Percentiles rank a stretch among this genome's conserved stretches.
These are phyloP conservation scores for Triplophysa bombifrons DNA, from an alignment of 2,797 vertebrate genomes.

Conservation along the genomic window DNA sequence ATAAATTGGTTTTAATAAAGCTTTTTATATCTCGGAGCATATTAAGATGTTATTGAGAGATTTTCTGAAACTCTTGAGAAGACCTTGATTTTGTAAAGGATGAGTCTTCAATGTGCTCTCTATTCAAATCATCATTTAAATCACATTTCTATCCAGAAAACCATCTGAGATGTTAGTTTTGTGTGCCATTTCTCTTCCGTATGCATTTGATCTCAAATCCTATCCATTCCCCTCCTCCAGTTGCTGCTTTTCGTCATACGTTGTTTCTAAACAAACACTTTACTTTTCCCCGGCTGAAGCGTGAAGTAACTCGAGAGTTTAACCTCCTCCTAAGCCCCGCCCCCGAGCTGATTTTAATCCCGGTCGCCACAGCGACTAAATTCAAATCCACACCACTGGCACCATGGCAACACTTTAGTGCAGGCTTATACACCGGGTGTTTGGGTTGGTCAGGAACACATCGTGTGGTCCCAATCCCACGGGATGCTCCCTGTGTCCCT, in stretches of 20 bases:
- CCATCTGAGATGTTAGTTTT: background rate
- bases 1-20: too few relatives aligned
- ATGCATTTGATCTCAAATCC: background rate
- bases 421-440: slow-evolving; percentile 25
- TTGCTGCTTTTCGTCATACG: background rate
- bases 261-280: background rate
- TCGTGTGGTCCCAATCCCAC: slow-evolving; percentile 22
- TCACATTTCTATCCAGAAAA: background rate
- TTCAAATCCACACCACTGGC: slow-evolving; percentile 64
- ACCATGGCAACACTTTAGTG: slow-evolving; percentile 58
- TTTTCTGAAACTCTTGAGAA: background rate
- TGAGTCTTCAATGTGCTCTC: background rate
- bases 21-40: too few relatives aligned
- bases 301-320: slow-evolving; percentile 36
- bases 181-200: background rate
- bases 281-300: slow-evolving; percentile 1
- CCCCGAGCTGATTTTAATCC: slow-evolving; percentile 50
- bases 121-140: background rate
- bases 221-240: background rate
- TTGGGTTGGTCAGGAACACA: slow-evolving; percentile 17
- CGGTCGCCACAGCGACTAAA: slow-evolving; percentile 56
- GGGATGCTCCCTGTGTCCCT: slow-evolving; percentile 23
- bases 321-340: slow-evolving; percentile 15
- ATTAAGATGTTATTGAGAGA: too few relatives aligned
- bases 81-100: background rate